These are phyloP conservation scores for Phoronis australis DNA, from an alignment of 2,888 invertebrate genomes.

Conservation along the genomic window DNA sequence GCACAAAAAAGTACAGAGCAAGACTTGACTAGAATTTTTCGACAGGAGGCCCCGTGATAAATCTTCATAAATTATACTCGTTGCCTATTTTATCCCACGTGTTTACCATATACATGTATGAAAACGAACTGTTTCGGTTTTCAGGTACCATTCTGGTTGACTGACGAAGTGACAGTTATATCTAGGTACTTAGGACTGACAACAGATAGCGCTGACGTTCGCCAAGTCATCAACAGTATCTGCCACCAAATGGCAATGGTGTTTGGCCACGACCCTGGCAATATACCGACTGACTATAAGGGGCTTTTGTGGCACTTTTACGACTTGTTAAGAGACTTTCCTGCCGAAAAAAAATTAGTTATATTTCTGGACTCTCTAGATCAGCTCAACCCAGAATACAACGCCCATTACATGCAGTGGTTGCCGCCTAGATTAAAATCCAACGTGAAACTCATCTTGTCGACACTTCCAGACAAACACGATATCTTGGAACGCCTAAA, in stretches of 20 bases:
- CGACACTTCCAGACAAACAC: slow-evolving; percentile 13
- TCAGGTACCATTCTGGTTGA: slow-evolving; percentile 22
- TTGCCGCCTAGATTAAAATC: slow-evolving; percentile 26
- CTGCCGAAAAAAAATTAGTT: slow-evolving; percentile 16
- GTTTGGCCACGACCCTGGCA: not conserved
- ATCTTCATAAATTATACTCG: no score
- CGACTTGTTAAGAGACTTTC: slow-evolving; percentile 12
- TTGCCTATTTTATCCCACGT: no score
- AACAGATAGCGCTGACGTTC: slow-evolving; percentile 27
- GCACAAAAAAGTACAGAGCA: no score
- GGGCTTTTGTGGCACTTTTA: slow-evolving; percentile 15
- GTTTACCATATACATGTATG: not conserved
- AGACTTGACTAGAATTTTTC: no score
- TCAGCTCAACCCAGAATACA: slow-evolving; percentile 20
- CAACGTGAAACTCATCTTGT: slow-evolving; percentile 26
- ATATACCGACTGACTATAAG: not conserved
- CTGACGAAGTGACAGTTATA: slow-evolving; percentile 21
- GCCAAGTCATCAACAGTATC: slow-evolving; percentile 34
- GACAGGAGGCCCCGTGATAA: no score
- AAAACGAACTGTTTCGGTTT: slow-evolving; percentile 8
- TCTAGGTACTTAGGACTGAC: slow-evolving; percentile 36
- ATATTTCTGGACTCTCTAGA: slow-evolving; percentile 21
- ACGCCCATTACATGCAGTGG: slow-evolving; percentile 37
- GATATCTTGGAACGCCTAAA: slow-evolving; percentile 10
- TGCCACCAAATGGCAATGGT: slow-evolving; percentile 27